Evolutionary conservation across 2,113 vertebrate species (phyloP).

Genomic region (Caranx ignobilis): DNA sequence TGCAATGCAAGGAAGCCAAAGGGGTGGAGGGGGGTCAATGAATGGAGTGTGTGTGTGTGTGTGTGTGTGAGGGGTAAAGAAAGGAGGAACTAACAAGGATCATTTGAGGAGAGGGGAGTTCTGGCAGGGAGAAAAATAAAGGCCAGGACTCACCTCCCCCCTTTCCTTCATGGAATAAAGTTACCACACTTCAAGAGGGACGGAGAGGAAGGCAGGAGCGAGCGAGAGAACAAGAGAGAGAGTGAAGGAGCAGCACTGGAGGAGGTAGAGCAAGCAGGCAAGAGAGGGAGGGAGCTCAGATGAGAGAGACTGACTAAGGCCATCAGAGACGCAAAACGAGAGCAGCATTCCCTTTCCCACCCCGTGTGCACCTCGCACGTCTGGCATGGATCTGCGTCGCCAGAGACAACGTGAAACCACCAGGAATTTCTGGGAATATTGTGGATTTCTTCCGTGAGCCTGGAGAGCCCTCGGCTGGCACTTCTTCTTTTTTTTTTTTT

Average conservation of each 20-base stretch:
- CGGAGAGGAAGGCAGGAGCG: conserved; percentile 53
- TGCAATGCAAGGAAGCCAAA: conserved; percentile 52
- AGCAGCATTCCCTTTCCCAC: conserved; percentile 31
- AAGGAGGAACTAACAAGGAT: conserved; percentile 71
- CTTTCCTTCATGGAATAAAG: conserved; percentile 65
- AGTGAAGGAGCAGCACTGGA: conserved; percentile 38
- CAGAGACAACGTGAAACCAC: conserved; percentile 36
- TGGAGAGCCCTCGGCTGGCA: background rate
- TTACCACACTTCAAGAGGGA: conserved; percentile 64
- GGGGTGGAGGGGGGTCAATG: conserved; percentile 65
- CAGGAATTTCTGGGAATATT: conserved; percentile 56
- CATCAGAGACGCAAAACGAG: conserved; percentile 57
- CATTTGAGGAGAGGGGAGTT: conserved; percentile 69
- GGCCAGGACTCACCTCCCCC: conserved; percentile 49
- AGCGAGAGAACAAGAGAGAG: conserved; percentile 45
- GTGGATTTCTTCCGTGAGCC: conserved; percentile 61
- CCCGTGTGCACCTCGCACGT: conserved; percentile 48
- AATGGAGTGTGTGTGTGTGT: conserved; percentile 57
- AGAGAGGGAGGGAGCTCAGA: conserved; percentile 56
- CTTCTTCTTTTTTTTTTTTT: background rate
- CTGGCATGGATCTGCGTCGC: conserved; percentile 71
- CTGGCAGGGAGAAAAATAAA: conserved; percentile 59
- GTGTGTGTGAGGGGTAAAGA: conserved; percentile 16
- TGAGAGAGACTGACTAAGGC: conserved; percentile 63
- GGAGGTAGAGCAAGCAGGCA: conserved; percentile 30